Evolutionary conservation across 2,113 vertebrate species (phyloP), one percentile per base, ranked within the genome.

Genomic region (Burhinus bistriatus): DNA sequence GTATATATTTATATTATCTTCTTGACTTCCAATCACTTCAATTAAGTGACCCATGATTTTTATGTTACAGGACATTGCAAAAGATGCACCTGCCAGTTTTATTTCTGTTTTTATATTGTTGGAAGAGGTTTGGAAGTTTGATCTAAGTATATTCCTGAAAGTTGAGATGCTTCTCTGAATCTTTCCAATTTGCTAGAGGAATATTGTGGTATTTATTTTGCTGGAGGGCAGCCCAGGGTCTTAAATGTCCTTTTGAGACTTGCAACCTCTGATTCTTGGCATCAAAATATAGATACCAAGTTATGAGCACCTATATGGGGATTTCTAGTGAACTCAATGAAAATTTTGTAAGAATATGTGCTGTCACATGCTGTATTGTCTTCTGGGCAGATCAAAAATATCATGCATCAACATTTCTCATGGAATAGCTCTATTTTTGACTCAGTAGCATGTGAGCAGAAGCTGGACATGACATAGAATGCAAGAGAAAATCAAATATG

Each of bases 51-150:
- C 51, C 9, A 6, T 91, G 93, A 91, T 55, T 95, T 91, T 93
- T 91, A 93, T 94, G 42, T 54, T 72, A 32, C 6, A 55, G 21
- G 93, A 93, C 87, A 83, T 49, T 70, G 58, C 45, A 91, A 85
- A 82, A 95, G 77, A 91, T 95, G 71, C 89, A 95, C 91, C 95
- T 95, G 94, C 85, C 95, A 97, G 75, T 86, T 95, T 96, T 96
- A 80, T 78, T 97, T 96, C 42, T 83, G n/a, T 34, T 83, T 76
- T 73, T 51, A 47, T 73, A 45, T 72, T 95, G 62, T 93, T 86
- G 62, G 38, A 86, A 96, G 82, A 68, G 34, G 45, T 95, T 93
- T 96, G 81, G 94, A 97, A 91, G 91, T 91, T 90, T 80, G 89
- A 90, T 78, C 51, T 68, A 66, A 91, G 71, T 88, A 77, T 59